These are phyloP conservation scores for Psix sp. DNA, from an alignment of 1,140 invertebrate genomes.

Conservation along the genomic window DNA sequence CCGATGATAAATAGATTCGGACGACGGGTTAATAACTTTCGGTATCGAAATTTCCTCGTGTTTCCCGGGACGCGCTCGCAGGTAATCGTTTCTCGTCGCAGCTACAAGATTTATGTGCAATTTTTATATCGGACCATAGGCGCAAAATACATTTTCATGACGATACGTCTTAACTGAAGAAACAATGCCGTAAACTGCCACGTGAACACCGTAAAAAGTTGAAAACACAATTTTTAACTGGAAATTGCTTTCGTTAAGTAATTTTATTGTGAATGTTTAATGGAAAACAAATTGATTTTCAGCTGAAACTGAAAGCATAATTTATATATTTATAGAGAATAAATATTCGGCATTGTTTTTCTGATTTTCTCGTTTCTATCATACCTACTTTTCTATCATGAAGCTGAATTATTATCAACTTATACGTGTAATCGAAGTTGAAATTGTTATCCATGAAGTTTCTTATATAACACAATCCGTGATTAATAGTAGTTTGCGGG, in stretches of 20 bases:
- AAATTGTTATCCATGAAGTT: slow-evolving; percentile 42
- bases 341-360: too few relatives aligned
- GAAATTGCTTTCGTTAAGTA: too few relatives aligned
- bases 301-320: too few relatives aligned
- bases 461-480: slow-evolving; percentile 30
- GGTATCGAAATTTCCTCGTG: slow-evolving; percentile 20
- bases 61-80: slow-evolving; percentile 13
- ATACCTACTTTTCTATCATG: slow-evolving; percentile 18
- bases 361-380: slow-evolving; percentile 10
- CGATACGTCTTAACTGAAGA: slow-evolving; percentile 19
- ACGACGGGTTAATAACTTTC: slow-evolving; percentile 35
- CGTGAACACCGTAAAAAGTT: slow-evolving; percentile 23
- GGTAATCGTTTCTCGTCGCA: slow-evolving; percentile 5
- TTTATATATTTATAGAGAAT: too few relatives aligned
- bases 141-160: slow-evolving; percentile 36
- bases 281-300: too few relatives aligned
- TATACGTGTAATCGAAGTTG: slow-evolving; percentile 28
- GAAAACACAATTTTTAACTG: too few relatives aligned
- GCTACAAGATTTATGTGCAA: slow-evolving; percentile 40
- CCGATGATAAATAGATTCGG: slow-evolving; percentile 42
- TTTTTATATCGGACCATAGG: slow-evolving; percentile 31
- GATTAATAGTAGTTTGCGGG: slow-evolving; percentile 40
- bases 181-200: slow-evolving; percentile 11
- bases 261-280: too few relatives aligned
- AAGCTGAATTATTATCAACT: slow-evolving; percentile 32